These are phyloP conservation scores for Barnardius zonarius DNA, from an alignment of 2,113 vertebrate genomes.

Conservation along the genomic window DNA sequence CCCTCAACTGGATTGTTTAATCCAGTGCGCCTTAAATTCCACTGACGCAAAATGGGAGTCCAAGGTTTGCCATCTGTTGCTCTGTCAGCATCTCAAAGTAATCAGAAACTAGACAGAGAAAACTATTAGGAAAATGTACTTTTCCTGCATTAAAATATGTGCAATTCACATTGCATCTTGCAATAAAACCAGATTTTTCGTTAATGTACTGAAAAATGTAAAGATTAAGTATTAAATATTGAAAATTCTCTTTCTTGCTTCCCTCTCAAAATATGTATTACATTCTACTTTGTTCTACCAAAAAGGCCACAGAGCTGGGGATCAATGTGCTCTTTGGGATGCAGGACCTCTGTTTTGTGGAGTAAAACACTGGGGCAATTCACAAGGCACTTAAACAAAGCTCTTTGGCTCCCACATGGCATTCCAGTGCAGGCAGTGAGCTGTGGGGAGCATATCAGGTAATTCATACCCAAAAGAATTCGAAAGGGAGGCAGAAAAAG, in stretches of 20 bases:
- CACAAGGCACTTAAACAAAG: not conserved
- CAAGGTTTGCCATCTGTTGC: not conserved
- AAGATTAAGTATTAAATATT: not conserved
- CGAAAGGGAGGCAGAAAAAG: not conserved
- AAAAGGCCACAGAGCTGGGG: not conserved
- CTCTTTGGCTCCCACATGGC: not conserved
- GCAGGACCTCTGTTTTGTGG: not conserved
- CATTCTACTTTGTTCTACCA: not conserved
- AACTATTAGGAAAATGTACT: not conserved
- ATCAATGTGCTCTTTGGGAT: not conserved
- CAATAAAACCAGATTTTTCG: not conserved
- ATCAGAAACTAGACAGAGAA: not conserved
- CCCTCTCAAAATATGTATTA: accelerated
- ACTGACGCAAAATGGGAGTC: not conserved
- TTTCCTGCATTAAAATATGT: not conserved
- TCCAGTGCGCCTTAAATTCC: not conserved
- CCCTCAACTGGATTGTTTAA: not conserved
- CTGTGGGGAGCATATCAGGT: not conserved
- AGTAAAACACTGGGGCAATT: not conserved
- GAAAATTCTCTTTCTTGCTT: not conserved
- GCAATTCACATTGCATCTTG: not conserved
- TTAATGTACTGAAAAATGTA: not conserved
- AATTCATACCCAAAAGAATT: constrained; percentile 5
- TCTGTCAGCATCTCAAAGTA: not conserved
- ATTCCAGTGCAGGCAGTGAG: constrained; percentile 1